phyloP scores from a whole-genome alignment of 2,888 invertebrate species.

The Aphodius sticticus region DNA sequence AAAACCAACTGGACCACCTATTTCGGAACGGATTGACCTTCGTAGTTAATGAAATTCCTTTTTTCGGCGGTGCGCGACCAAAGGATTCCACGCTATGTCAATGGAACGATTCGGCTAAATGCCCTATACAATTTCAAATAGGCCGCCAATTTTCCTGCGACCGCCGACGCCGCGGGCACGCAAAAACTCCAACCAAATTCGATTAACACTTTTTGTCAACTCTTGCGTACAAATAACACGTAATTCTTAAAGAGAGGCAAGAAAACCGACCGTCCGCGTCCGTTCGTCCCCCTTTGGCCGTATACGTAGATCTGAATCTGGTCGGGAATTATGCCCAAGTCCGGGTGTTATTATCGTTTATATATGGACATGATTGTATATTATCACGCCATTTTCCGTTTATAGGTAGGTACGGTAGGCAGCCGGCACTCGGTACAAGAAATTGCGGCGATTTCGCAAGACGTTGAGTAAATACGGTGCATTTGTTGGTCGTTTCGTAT shows the following conservation, averaged over 20 bases:
- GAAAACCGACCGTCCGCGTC: background rate
- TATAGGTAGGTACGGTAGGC: conserved; percentile 37
- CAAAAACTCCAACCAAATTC: conserved; percentile 9
- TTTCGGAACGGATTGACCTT: conserved; percentile 39
- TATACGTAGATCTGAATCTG: conserved; percentile 39
- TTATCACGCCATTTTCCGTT: conserved; percentile 53
- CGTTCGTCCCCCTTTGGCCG: background rate
- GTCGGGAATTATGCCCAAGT: conserved; percentile 50
- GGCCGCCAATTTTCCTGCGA: background rate
- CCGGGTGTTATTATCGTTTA: conserved; percentile 51
- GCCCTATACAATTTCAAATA: background rate
- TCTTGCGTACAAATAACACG: background rate
- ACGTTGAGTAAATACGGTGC: conserved; percentile 31
- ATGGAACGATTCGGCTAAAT: conserved; percentile 28
- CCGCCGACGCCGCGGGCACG: background rate
- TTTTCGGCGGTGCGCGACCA: conserved; percentile 26
- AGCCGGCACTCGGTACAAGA: conserved; percentile 17
- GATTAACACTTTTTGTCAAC: background rate
- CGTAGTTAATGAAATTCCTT: conserved; percentile 40
- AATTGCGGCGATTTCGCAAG: conserved; percentile 30
- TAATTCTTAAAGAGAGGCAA: conserved; percentile 8
- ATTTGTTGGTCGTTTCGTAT: background rate
- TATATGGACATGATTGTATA: conserved; percentile 50
- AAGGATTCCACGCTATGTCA: conserved; percentile 37
- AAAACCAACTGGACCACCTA: conserved; percentile 43